Evolutionary conservation across 2,888 invertebrate genomes (phyloP), one percentile per base, ranked within the genome.

Genomic region (Ferrisia virgata): DNA sequence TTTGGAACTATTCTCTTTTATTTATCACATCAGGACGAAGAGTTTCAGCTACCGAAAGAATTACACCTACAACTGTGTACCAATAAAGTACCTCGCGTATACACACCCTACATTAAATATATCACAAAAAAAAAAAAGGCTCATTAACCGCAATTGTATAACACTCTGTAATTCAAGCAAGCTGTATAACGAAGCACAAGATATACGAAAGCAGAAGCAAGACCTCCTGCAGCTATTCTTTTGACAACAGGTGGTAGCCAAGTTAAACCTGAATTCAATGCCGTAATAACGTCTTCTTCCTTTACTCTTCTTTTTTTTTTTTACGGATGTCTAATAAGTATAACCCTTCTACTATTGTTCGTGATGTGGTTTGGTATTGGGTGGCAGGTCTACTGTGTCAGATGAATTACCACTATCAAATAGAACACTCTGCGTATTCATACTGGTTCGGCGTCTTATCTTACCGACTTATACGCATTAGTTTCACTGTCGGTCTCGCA

Each of bases 241-340:
- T 83, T 83, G 83, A 83, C 83, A 83, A 83, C 83, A 83, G 83
- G 83, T 83, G 83, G 83, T 83, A 72, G 83, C 83, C 69, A 31
- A 43, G 47, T 72, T 72, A 76, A 83, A 83, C 72, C 72, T 72
- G 83, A 76, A 83, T 83, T 83, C 83, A 83, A 83, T 83, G 83
- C 83, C 76, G 76, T 83, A 83, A 82, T 82, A 82, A 83, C 83
- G 83, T 83, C 83, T 83, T 76, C 83, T 83, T 83, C 83, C 83
- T 83, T 83, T 76, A 28, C 47, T 28, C 47, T 43, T 33, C 43
- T 81, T 81, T 81, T 47, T 81, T 81, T 47, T 36, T 81, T 81
- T 81, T 36, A 81, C 58, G 58, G 81, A 81, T 58, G 81, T 53
- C 81, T 58, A 47, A 80, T 64, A 36, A 82, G 33, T 83, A 72